Conservation (phyloP, 2,888 invertebrate genomes). For the Apodemia mormo region DNA sequence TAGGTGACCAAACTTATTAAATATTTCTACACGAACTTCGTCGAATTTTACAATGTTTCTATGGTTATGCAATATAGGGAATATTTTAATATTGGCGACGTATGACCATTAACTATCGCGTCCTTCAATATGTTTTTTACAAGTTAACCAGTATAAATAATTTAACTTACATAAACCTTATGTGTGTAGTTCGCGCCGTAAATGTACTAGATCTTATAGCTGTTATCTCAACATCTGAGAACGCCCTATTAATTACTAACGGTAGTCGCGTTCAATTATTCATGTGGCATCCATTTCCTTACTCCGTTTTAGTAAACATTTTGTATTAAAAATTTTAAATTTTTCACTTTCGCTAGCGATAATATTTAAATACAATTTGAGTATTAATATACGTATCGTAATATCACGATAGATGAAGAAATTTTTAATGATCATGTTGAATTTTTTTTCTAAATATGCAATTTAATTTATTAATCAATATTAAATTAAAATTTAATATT, state of each 20-base stretch:
- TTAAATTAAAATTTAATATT: too few species aligned
- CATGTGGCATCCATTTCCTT: slow-evolving; percentile 12
- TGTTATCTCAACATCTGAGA: slow-evolving; percentile 37
- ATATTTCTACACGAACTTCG: too few species aligned
- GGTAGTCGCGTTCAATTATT: slow-evolving; percentile 62
- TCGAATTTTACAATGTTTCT: too few species aligned
- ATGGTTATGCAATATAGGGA: too few species aligned
- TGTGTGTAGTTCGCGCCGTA: neutral
- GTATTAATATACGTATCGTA: neutral
- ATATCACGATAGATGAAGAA: neutral
- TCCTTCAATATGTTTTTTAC: too few species aligned
- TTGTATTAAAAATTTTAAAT: neutral
- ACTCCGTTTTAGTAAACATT: neutral
- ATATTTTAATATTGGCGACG: too few species aligned
- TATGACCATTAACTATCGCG: too few species aligned
- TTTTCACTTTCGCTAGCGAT: slow-evolving; percentile 3
- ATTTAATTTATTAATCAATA: too few species aligned
- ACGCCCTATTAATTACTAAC: slow-evolving; percentile 50
- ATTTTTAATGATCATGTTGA: neutral
- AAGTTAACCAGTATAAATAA: too few species aligned
- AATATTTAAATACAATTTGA: neutral
- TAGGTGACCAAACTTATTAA: too few species aligned
- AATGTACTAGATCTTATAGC: slow-evolving; percentile 23
- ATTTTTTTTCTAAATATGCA: too few species aligned
- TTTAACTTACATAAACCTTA: neutral